Conservation (phyloP, 2,888 invertebrate genomes). For the Acronicta alni region DNA sequence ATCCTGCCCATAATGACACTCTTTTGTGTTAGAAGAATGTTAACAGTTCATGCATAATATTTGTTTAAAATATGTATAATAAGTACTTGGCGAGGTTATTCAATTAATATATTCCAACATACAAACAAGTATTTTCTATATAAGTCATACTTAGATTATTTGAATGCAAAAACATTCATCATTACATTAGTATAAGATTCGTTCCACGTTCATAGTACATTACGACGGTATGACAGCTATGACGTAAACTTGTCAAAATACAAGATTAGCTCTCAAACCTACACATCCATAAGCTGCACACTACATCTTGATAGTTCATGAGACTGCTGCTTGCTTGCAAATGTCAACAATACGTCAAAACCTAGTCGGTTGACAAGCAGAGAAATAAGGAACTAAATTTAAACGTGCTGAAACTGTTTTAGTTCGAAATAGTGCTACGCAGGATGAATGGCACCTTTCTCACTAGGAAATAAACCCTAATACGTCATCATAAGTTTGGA, state of each 20-base stretch:
- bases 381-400: not conserved
- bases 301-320: too few relatives aligned
- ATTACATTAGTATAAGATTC: conserved; percentile 42
- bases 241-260: conserved; percentile 43
- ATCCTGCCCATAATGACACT: too few relatives aligned
- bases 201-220: conserved; percentile 28
- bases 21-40: too few relatives aligned
- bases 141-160: too few relatives aligned
- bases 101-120: not conserved
- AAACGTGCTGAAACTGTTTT: conserved; percentile 1
- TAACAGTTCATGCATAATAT: too few relatives aligned
- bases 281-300: conserved; percentile 15
- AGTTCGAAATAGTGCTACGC: not conserved
- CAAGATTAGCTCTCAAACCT: conserved; percentile 19
- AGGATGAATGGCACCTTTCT: not conserved
- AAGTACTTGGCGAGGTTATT: not conserved
- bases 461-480: not conserved
- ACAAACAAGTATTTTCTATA: too few relatives aligned
- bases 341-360: conserved; percentile 2
- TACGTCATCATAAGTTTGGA: not conserved
- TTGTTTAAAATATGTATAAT: too few relatives aligned
- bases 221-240: conserved; percentile 28
- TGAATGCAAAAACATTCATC: conserved; percentile 25
- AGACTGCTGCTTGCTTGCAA: too few relatives aligned
- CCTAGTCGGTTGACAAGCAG: not conserved